phyloP scores from a whole-genome alignment of 2,113 vertebrate genomes.

The Tylochromis polylepis region DNA sequence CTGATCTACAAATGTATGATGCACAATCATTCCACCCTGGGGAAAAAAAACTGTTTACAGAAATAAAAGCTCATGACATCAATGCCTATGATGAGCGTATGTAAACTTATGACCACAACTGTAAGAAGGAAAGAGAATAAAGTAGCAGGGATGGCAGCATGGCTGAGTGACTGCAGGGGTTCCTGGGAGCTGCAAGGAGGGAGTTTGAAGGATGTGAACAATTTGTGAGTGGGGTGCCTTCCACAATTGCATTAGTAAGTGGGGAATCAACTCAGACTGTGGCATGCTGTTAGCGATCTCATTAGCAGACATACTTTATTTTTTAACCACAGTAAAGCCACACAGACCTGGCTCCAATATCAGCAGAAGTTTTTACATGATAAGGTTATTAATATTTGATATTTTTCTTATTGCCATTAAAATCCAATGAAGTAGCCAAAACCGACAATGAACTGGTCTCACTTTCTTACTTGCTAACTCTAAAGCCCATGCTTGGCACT shows the following conservation, averaged over 20 bases:
- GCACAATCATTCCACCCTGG: background rate
- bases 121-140: background rate
- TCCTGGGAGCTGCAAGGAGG: slow-evolving; percentile 34
- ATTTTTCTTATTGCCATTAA: background rate
- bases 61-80: background rate
- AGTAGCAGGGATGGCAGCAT: background rate
- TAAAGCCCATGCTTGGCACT: background rate
- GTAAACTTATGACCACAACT: background rate
- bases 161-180: background rate
- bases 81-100: rapidly evolving
- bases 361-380: background rate
- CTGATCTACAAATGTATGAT: background rate
- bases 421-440: background rate
- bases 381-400: background rate
- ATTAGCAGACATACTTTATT: slow-evolving; percentile 15
- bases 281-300: slow-evolving; percentile 38
- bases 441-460: background rate
- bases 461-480: background rate
- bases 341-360: slow-evolving; percentile 37
- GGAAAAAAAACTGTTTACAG: background rate
- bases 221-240: slow-evolving; percentile 21
- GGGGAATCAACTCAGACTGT: slow-evolving; percentile 25
- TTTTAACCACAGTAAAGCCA: slow-evolving; percentile 24
- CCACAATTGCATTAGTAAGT: slow-evolving; percentile 29
- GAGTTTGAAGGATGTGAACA: slow-evolving; percentile 7